Evolutionary conservation across 1,140 invertebrate genomes (phyloP), one percentile per base, ranked within the genome.

Genomic region (Papilio xuthus): DNA sequence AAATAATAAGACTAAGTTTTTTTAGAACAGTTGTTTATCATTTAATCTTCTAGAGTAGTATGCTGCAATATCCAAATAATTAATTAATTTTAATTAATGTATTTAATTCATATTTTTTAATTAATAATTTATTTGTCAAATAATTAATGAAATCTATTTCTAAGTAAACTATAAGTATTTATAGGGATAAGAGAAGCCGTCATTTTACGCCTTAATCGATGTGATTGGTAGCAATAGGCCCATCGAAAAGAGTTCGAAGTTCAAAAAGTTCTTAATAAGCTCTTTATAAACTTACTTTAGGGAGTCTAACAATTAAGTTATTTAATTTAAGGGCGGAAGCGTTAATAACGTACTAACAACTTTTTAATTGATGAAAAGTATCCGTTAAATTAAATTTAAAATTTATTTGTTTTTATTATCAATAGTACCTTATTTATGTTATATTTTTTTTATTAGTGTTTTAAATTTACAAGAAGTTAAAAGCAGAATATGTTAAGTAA

Each of bases 271-370:
- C 50, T 85, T 91, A 90, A 90, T 87, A 88, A 91, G 88, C 84
- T 91, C 89, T 85, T 90, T 91, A 90, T 87, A 89, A 91, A 90
- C 87, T 91, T 88, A 81, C 86, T 82, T 76, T 53, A 37, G 18
- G 15, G 20, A 32, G 42, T 60, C 53, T 26, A 42, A 41, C 32
- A 60, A 41, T 76, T 53, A 47, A 41, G 18, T 60, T 32, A 63
- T 47, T 44, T 76, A 76, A 76, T 56, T 56, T 41, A 60, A 60
- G 37, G 56, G 50, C 50, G 50, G 74, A 88, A 84, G 82, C 82
- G 80, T 79, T 60, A 44, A 44, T 72, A 26, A 26, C 18, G 18
- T 15, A 6, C 4, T 28, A 28, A 67, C 12, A 12, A 67, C 12
- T 67, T 67, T 67, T 28, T 32, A 32, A 67, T 67, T 67, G 26